Base-by-base conservation (phyloP, 2,797 vertebrate species). In the Pipistrellus kuhlii region DNA sequence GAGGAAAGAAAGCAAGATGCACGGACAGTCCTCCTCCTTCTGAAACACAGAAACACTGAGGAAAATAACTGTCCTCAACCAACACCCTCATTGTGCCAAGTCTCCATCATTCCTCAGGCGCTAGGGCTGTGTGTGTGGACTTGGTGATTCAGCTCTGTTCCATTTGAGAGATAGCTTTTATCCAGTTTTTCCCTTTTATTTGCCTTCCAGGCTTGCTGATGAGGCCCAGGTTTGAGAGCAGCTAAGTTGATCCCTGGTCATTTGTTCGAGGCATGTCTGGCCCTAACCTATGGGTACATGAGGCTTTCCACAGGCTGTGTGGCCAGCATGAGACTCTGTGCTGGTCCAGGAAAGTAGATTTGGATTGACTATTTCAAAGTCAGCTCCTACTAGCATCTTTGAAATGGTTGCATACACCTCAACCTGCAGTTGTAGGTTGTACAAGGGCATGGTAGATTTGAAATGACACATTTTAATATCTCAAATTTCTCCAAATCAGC, bases 221-320 rank as follows among this genome's bases (percentile, higher is more conserved):
- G 62, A 41, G 18, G 4, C 59, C 21, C 38, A 41, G 21, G 59
- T 38, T 30, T 18, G 44, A 81, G 18, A 76, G 38, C 55, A 73
- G 18, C 11, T 57, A n/a, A 23, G 9, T 1, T 9, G 11, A 41
- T 9, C 6, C 7, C 23, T 41, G 44, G 2, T 13, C 14, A 2
- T 38, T 32, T 1, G 7, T 13, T 30, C 15, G 1, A 18, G 6
- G 2, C 14, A 5, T 27, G 10, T 72, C 17, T 66, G 32, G 21
- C 13, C 62, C 44, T 27, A 1, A 4, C 2, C 0, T 3, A 53
- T 23, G 13, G 20, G 15, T 9, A 20, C 41, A 4, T 0, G 0
- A 64, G 21, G 12, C n/a, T 80, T 44, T 38, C 8, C 25, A 27
- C 10, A 5, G 6, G 25, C 21, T 32, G 0, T 18, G 20, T 41